Evolutionary conservation across 2,797 vertebrate genomes (phyloP).

Genomic region (Ptychobarbus kaznakovi): DNA sequence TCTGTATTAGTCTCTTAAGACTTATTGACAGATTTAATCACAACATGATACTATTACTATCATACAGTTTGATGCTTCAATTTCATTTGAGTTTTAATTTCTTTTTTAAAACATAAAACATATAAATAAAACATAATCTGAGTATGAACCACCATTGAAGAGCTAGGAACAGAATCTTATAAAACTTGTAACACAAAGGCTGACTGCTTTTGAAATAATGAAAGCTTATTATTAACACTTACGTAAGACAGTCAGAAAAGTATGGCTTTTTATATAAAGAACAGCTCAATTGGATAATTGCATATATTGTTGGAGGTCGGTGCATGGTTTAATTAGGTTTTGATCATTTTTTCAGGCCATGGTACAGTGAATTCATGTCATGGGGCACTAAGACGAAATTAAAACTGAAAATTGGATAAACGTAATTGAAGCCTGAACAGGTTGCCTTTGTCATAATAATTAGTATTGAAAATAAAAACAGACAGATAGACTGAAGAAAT

Average conservation of each 20-base stretch:
- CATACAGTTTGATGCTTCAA: background rate
- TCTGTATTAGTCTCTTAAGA: background rate
- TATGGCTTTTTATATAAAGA: constrained; percentile 44
- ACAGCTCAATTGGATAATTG: constrained; percentile 55
- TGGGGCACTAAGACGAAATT: constrained; percentile 59
- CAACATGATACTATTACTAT: background rate
- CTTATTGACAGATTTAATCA: background rate
- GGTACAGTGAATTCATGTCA: constrained; percentile 62
- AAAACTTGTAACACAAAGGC: constrained; percentile 42
- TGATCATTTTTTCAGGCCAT: constrained; percentile 60
- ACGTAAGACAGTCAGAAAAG: constrained; percentile 50
- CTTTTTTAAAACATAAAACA: background rate
- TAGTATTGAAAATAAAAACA: constrained; percentile 68
- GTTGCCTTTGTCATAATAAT: constrained; percentile 69
- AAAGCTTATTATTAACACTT: constrained; percentile 57
- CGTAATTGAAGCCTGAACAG: constrained; percentile 67
- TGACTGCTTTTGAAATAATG: constrained; percentile 50
- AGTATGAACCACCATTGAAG: constrained; percentile 8
- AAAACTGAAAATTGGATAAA: constrained; percentile 63
- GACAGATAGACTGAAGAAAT: constrained; percentile 60
- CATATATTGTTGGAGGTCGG: constrained; percentile 56
- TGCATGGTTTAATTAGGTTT: constrained; percentile 62
- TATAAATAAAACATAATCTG: background rate
- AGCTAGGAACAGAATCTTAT: constrained; percentile 35
- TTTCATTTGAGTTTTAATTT: background rate